A percentile compares a stretch with the other conserved stretches of the same genome.
Evolutionary conservation across 1,140 invertebrate genomes (phyloP).

Genomic region (Dolichoris vasculosae): DNA sequence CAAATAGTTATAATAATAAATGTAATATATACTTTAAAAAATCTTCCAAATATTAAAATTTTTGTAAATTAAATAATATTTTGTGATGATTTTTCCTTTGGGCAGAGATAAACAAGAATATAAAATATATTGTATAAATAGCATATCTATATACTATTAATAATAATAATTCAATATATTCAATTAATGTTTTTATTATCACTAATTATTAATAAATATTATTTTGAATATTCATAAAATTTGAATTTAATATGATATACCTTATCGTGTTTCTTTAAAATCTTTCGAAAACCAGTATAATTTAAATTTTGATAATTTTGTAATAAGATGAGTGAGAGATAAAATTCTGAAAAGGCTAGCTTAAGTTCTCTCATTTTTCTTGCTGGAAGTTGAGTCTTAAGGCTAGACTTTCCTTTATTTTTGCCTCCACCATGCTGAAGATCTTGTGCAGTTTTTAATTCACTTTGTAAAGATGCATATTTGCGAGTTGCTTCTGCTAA

Average conservation of each 20-base stretch:
- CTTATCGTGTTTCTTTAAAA: slow-evolving; percentile 99
- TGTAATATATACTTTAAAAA: neutral
- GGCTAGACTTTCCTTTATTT: slow-evolving; percentile 74
- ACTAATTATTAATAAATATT: neutral
- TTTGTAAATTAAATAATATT: neutral
- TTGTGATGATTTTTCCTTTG: neutral
- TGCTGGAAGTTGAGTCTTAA: slow-evolving; percentile 78
- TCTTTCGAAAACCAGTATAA: slow-evolving; percentile 99
- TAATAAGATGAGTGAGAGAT: slow-evolving; percentile 94
- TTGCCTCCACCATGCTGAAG: slow-evolving; percentile 77
- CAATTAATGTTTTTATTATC: neutral
- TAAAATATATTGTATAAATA: neutral
- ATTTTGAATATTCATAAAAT: neutral
- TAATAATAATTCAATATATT: too few relatives aligned
- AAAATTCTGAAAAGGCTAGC: slow-evolving; percentile 99
- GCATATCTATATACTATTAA: neutral
- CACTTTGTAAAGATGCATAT: slow-evolving; percentile 92
- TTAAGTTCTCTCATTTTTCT: slow-evolving; percentile 95
- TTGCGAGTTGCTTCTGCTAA: slow-evolving; percentile 96
- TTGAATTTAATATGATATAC: slow-evolving; percentile 73
- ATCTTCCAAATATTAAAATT: neutral
- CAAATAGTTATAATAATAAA: neutral
- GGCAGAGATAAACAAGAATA: neutral
- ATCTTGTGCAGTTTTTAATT: slow-evolving; percentile 86
- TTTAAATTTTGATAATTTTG: slow-evolving; percentile 97